phyloP scores from a whole-genome alignment of 2,113 vertebrate species.

The Actenoides hombroni region DNA sequence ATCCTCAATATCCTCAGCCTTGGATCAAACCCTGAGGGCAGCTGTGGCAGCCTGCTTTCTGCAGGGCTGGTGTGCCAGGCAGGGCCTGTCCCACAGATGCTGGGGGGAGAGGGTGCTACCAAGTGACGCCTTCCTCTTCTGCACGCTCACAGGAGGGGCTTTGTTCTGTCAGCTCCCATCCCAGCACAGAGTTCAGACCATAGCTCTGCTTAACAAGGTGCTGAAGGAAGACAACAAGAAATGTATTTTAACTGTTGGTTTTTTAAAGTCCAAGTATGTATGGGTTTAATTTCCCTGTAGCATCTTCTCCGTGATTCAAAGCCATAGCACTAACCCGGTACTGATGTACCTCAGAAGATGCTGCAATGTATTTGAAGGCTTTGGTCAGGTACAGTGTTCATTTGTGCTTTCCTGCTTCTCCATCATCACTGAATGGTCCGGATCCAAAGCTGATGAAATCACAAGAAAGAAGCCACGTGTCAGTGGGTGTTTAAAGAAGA shows the following conservation, averaged over 20 bases:
- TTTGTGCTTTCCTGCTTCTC: background rate
- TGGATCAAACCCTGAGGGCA: background rate
- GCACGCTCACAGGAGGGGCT: background rate
- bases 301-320: background rate
- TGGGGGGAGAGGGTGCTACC: background rate
- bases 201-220: background rate
- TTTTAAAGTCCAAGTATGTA: background rate
- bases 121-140: background rate
- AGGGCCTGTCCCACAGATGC: background rate
- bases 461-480: background rate
- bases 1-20: background rate
- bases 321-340: background rate
- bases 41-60: background rate
- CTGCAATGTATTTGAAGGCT: background rate
- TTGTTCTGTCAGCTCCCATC: background rate
- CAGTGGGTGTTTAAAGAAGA: background rate
- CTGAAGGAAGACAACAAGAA: background rate
- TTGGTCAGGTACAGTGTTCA: fast-evolving
- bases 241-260: background rate
- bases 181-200: background rate
- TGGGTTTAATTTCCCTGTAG: background rate
- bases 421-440: background rate
- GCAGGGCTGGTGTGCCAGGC: background rate
- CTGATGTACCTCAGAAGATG: background rate
- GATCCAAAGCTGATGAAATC: background rate